Percentiles rank a stretch among this genome's conserved stretches.
Evolutionary conservation across 2,797 vertebrate species (phyloP).

Genomic region (Okamejei kenojei): DNA sequence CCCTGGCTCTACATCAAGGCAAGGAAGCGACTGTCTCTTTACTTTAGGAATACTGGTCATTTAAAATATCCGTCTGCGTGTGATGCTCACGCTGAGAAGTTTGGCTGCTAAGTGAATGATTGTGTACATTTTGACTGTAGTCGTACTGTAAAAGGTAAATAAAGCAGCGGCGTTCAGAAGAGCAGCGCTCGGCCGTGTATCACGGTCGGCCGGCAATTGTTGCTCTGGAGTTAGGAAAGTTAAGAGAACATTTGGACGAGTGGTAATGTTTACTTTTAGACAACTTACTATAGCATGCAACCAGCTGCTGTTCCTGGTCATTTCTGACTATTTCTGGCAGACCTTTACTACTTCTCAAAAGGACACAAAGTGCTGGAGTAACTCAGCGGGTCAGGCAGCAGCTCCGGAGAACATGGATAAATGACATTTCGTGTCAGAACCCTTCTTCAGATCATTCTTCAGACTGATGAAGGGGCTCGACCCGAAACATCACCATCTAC

Average conservation of each 20-base stretch:
- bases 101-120: not conserved
- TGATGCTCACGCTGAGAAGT: not conserved
- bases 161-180: not conserved
- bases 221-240: not conserved
- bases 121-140: not conserved
- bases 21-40: not conserved
- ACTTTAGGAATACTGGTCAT: not conserved
- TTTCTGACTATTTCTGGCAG: not conserved
- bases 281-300: not conserved
- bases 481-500: too few species aligned
- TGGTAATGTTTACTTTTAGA: not conserved
- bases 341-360: too few species aligned
- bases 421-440: too few species aligned
- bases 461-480: too few species aligned
- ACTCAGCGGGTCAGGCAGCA: too few species aligned
- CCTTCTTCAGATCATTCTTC: too few species aligned
- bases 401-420: too few species aligned
- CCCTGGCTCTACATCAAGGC: conserved; percentile 3
- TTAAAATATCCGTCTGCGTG: not conserved
- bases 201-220: not conserved
- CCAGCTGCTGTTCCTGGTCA: not conserved
- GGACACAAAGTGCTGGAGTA: too few species aligned
- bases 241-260: not conserved
- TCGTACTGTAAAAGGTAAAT: not conserved
- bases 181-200: not conserved